Evolutionary conservation across 2,888 invertebrate species (phyloP).

Genomic region (Orgyia antiqua): DNA sequence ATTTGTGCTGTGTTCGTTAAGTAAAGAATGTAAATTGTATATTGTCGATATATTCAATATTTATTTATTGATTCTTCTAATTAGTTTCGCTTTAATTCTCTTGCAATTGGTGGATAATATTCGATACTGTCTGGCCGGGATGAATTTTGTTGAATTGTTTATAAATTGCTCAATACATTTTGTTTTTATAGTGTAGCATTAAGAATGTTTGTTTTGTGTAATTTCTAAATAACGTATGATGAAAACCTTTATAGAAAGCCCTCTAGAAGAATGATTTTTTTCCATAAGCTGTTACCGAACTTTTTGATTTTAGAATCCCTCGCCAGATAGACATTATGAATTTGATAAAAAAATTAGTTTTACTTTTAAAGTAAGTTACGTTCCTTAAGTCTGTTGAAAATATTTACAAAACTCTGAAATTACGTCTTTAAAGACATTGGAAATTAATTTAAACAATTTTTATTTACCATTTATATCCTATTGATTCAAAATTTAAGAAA

Average conservation of each 20-base stretch:
- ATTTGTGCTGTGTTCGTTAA: conserved; percentile 78
- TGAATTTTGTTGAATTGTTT: conserved; percentile 44
- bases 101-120: conserved; percentile 49
- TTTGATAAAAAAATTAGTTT: conserved; percentile 48
- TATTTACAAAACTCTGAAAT: conserved; percentile 52
- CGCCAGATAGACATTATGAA: conserved; percentile 59
- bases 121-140: conserved; percentile 67
- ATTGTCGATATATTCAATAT: conserved; percentile 73
- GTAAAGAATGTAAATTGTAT: conserved; percentile 74
- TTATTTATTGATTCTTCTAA: conserved; percentile 74
- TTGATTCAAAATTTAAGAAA: conserved; percentile 77
- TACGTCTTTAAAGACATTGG: conserved; percentile 54
- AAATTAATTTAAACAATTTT: conserved; percentile 62
- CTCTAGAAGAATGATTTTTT: too few relatives aligned
- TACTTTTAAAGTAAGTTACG: conserved; percentile 59
- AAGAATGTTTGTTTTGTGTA: conserved; percentile 41
- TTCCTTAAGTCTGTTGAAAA: conserved; percentile 51
- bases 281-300: too few relatives aligned
- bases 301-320: conserved; percentile 47
- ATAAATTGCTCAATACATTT: conserved; percentile 68
- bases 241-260: too few relatives aligned
- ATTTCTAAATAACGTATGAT: too few relatives aligned
- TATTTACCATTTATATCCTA: conserved; percentile 74
- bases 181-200: conserved; percentile 61
- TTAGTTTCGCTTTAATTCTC: conserved; percentile 57